Base-by-base conservation (phyloP, 2,113 vertebrate genomes). In the Albula goreensis region DNA sequence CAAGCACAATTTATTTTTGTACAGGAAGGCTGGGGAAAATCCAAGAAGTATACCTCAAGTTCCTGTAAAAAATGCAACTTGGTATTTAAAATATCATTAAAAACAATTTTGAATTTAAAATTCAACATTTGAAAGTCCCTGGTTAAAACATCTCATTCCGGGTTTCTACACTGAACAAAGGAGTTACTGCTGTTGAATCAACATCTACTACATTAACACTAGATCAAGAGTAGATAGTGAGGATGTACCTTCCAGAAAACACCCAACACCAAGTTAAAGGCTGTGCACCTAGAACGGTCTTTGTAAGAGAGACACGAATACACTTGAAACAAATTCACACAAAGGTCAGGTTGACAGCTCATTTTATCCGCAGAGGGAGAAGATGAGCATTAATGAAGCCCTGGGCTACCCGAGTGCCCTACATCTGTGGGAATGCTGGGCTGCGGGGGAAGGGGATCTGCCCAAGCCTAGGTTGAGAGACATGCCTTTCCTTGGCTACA, bases 311-410 rank as follows among this genome's bases (percentile, higher is more conserved):
- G 80, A 53, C 52, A 53, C 11, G 10, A 56, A 13, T 11, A 25
- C 51, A 25, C 52, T 82, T 53, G 31, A 53, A 66, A 57, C 6
- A 66, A 12, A 3, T 53, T 22, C 81, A 57, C 52, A 82, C 52
- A 74, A 83, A 83, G 81, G 53, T 83, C 81, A 83, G 81, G 56
- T 63, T 83, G 81, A 60, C 81, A 83, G 81, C 81, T 83, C 81
- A 83, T 63, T 83, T 83, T 31, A 83, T 48, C 81, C 81, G 48
- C 53, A 60, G 50, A 41, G n/a, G 12, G n/a, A 25, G 80, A 82
- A 25, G 80, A 31, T 25, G 12, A 31, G 17, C 19, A 12, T 82
- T 82, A 82, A 82, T 56, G 81, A 82, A 82, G 52, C 51, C 22
- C 10, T 25, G 81, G 81, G 81, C 53, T 57, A 57, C 51, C 51